phyloP scores from a whole-genome alignment of 2,797 vertebrate species.

The Trichosurus vulpecula region DNA sequence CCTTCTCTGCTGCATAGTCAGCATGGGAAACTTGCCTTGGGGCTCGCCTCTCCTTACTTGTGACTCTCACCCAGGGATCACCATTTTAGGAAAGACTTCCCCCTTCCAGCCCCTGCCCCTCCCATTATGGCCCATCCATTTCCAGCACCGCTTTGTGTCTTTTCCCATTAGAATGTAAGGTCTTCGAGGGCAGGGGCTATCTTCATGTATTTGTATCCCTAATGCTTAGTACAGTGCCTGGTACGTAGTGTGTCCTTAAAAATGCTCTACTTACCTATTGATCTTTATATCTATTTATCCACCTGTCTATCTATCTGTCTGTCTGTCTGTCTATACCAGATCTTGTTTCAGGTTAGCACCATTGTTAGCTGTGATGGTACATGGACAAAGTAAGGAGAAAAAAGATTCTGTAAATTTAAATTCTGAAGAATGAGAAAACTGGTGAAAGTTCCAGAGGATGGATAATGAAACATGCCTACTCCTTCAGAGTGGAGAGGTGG shows the following conservation, averaged over 20 bases:
- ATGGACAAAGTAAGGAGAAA: neutral
- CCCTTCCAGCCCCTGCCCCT: fast-evolving
- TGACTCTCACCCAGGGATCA: neutral
- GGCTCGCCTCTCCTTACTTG: neutral
- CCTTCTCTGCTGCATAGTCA: neutral
- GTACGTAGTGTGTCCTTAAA: neutral
- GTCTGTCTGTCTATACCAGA: neutral
- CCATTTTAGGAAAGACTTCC: neutral
- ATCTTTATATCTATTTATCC: neutral
- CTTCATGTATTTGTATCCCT: neutral
- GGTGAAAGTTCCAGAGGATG: neutral
- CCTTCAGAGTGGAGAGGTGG: neutral
- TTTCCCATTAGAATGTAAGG: neutral
- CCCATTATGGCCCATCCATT: neutral
- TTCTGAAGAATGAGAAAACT: neutral
- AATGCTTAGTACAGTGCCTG: neutral
- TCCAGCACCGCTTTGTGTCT: neutral
- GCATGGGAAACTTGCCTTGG: neutral
- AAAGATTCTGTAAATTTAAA: neutral
- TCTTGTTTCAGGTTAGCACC: neutral
- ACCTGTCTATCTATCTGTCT: neutral
- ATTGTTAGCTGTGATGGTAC: neutral
- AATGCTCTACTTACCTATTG: too few species aligned
- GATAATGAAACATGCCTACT: neutral
- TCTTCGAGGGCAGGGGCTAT: neutral